Base-by-base conservation (phyloP, 2,113 vertebrate species). In the Poicephalus gulielmi region DNA sequence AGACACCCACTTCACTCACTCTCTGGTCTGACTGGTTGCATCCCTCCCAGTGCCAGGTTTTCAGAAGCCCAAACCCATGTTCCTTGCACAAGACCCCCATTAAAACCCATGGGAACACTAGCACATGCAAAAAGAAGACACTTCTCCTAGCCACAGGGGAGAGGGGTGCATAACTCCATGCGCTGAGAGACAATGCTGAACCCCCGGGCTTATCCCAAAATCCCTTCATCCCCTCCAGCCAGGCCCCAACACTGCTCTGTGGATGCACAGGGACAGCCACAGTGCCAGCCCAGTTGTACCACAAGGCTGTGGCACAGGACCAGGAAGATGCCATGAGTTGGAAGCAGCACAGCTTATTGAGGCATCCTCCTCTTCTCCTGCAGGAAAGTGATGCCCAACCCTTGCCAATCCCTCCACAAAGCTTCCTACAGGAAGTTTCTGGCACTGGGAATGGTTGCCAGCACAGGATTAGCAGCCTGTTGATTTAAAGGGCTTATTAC, bases 401-500 rank as follows among this genome's bases (percentile, higher is more conserved):
- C 52, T 53, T 73, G 83, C 86, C 81, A 95, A 59, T 41, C 49
- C 85, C 52, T 80, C 89, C 10, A 17, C 28, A 70, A 69, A 73
- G 55, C 88, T 85, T 92, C 85, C 95, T 92, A 68, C 4, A 1
- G 85, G 92, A 91, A 94, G 50, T 82, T 96, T 70, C 78, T 93
- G 80, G 90, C 78, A 96, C 10, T 39, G 30, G 90, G 85, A 91
- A 86, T 37, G 44, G 71, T n/a, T 92, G 84, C 84, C 87, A 92
- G 92, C 92, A 91, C 27, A 86, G 96, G 96, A 97, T 97, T 97
- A 98, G 91, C 88, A 97, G 96, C 85, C 94, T 96, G 96, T 97
- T 98, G 98, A 97, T 98, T 98, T 97, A 98, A 97, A 97, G 86
- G 86, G 96, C 95, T 97, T 97, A 96, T 97, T 98, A 97, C 92